These are phyloP conservation scores for Caenorhabditis afra DNA, from an alignment of 2,888 invertebrate species.

Conservation along the genomic window DNA sequence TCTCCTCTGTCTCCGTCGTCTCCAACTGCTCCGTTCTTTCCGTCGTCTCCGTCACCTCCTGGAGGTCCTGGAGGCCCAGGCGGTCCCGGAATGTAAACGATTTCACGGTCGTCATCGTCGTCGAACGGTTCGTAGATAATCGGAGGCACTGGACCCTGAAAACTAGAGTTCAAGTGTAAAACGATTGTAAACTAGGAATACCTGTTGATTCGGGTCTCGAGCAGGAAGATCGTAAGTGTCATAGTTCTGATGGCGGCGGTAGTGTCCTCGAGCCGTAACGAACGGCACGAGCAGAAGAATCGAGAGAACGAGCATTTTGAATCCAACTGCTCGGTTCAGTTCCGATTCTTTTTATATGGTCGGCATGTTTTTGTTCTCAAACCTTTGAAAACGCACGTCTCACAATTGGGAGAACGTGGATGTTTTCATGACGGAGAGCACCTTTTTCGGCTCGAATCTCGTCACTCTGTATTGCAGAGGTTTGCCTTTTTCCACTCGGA, in stretches of 20 bases:
- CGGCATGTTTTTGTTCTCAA: neutral
- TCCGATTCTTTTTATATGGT: neutral
- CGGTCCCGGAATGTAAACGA: slow-evolving; percentile 20
- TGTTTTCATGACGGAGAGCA: neutral
- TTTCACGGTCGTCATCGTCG: neutral
- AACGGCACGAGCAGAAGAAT: too few species aligned
- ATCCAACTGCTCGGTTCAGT: too few species aligned
- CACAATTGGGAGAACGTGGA: neutral
- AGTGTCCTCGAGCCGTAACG: too few species aligned
- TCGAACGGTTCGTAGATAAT: slow-evolving; percentile 10
- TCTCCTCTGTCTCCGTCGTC: neutral
- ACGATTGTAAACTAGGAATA: neutral
- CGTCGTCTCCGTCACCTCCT: neutral
- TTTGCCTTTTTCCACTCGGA: neutral
- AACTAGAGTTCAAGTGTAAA: neutral
- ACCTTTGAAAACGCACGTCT: neutral
- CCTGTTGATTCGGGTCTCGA: too few species aligned
- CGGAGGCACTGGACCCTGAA: neutral
- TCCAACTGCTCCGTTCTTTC: neutral
- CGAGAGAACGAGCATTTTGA: too few species aligned
- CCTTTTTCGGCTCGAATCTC: neutral
- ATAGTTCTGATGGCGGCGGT: too few species aligned
- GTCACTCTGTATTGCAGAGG: neutral
- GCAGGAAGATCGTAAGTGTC: too few species aligned
- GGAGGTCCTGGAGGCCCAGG: slow-evolving; percentile 19